Evolutionary conservation across 2,113 vertebrate species (phyloP).

Genomic region (Parotia lawesii): DNA sequence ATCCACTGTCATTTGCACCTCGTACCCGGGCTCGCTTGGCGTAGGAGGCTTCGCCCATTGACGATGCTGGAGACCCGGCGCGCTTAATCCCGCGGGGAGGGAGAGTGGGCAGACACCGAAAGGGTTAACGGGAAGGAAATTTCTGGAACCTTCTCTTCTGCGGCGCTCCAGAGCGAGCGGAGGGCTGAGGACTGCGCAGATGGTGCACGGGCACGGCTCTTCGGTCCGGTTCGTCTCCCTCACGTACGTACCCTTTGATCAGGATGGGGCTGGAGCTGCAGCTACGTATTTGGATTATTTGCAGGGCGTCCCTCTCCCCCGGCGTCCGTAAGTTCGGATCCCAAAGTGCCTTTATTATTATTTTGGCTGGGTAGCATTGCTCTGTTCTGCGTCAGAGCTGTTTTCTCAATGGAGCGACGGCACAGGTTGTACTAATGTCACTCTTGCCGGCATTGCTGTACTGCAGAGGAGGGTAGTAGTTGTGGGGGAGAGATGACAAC

Average conservation of each 20-base stretch:
- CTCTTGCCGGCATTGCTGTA: constrained; percentile 56
- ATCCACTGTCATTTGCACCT: constrained; percentile 12
- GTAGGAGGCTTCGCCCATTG: constrained; percentile 68
- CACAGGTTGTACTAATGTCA: constrained; percentile 67
- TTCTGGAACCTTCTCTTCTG: constrained; percentile 86
- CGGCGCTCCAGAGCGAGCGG: constrained; percentile 66
- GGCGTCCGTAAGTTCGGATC: constrained; percentile 9
- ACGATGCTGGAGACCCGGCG: constrained; percentile 79
- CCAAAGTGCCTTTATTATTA: background rate
- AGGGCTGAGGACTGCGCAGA: constrained; percentile 74
- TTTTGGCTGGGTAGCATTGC: constrained; percentile 44
- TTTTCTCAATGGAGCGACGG: constrained; percentile 66
- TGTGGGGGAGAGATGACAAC: constrained; percentile 55
- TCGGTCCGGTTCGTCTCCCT: constrained; percentile 59
- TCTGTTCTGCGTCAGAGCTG: constrained; percentile 71
- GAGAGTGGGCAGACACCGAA: constrained; percentile 69
- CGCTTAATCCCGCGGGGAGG: constrained; percentile 69
- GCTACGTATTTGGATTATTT: background rate
- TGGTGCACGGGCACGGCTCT: constrained; percentile 63
- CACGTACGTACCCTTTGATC: constrained; percentile 71
- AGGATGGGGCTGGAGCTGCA: constrained; percentile 60
- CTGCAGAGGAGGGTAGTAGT: constrained; percentile 60
- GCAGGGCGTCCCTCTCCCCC: constrained; percentile 56
- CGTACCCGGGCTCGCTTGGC: constrained; percentile 9
- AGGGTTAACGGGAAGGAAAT: constrained; percentile 79